Conservation (phyloP, 1,140 invertebrate genomes). For the Rhopalosiphum padi region DNA sequence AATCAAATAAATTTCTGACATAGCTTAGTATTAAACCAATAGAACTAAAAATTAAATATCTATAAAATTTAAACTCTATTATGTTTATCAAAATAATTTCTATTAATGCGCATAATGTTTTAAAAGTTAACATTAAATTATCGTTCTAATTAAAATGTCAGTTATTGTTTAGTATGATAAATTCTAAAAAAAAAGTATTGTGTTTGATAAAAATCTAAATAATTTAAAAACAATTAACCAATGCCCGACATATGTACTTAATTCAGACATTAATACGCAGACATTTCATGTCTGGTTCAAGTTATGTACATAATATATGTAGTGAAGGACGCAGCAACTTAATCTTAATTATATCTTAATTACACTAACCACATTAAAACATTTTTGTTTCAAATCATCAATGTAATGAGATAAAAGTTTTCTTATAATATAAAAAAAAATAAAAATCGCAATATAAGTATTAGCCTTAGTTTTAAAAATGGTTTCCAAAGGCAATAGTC, state of each 20-base stretch:
- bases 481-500: not conserved
- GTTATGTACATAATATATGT: not conserved
- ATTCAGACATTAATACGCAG: not conserved
- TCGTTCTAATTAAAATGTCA: not conserved
- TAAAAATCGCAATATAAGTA: not conserved
- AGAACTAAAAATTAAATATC: too few species aligned
- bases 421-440: not conserved
- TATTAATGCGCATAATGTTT: not conserved
- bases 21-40: too few species aligned
- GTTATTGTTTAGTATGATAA: not conserved
- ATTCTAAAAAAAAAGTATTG: not conserved
- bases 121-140: not conserved
- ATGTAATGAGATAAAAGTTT: not conserved
- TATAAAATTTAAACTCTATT: too few species aligned
- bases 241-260: not conserved
- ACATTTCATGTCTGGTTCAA: not conserved
- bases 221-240: constrained; percentile 30
- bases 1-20: too few species aligned
- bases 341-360: not conserved
- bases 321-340: not conserved
- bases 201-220: not conserved
- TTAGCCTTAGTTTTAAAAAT: too few species aligned
- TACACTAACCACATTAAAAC: not conserved
- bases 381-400: not conserved
- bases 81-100: too few species aligned